Evolutionary conservation across 2,797 vertebrate species (phyloP), one percentile per base, ranked within the genome.

Genomic region (Xerus rutilus): DNA sequence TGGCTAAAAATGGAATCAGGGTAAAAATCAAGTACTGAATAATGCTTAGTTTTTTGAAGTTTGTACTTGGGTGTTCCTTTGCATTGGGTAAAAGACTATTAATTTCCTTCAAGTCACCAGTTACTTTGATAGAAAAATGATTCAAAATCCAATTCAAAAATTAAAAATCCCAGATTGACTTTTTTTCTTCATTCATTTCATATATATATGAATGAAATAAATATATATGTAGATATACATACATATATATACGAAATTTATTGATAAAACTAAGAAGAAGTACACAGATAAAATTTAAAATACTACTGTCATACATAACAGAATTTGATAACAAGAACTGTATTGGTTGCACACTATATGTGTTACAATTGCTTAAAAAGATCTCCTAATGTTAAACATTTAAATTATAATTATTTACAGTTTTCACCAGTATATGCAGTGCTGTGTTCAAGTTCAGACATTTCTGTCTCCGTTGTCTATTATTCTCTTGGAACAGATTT

Each of bases 221-320:
- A 52, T 17, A 52, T 17, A 52, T 52, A 52, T 52, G 14, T 52
- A 3, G 1, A 52, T 52, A 4, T 47, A 47, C 45, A 47, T 47
- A 6, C 9, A 57, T 7, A 57, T 57, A 57, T 57, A 57, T 57
- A 57, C 21, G 7, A 57, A 91, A 74, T 64, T 64, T 43, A 92
- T 67, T 93, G 17, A 54, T n/a, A 85, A 81, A 95, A 86, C 43
- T 84, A 45, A 87, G 62, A 59, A 85, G 94, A 86, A 59, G 7
- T n/a, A 72, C 9, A n/a, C 17, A 89, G 13, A 57, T 39, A 73
- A 64, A 89, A 76, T 49, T 77, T 47, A 85, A 94, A 81, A 73
- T 92, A 4, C 28, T 91, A 28, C n/a, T 6, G 82, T 28, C 13
- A 79, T 62, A 59, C 2, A 20, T 32, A 83, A 62, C 9, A 84